A percentile compares a stretch with the other conserved stretches of the same genome.
Evolutionary conservation across 1,140 invertebrate genomes (phyloP).

Genomic region (Camponotus vicinus): DNA sequence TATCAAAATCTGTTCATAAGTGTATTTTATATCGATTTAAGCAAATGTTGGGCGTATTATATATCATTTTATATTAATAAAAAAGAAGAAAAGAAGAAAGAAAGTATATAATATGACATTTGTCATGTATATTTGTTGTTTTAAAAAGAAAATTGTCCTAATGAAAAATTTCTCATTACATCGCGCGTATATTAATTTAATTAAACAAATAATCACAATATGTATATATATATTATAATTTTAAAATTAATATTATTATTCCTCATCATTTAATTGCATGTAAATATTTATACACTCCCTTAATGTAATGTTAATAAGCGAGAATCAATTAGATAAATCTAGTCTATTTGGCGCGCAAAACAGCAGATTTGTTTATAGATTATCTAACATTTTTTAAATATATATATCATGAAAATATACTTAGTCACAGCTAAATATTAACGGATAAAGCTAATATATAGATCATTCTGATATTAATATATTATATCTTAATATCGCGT

Average conservation of each 20-base stretch:
- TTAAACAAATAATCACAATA: too few species aligned
- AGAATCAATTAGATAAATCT: background rate
- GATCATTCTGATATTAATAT: slow-evolving; percentile 22
- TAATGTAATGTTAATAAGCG: background rate
- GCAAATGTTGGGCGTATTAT: too few species aligned
- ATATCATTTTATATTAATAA: too few species aligned
- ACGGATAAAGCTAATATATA: background rate
- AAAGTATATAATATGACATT: too few species aligned
- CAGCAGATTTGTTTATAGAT: background rate
- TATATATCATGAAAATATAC: background rate
- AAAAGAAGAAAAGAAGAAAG: too few species aligned
- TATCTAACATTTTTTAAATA: background rate
- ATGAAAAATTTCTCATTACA: too few species aligned
- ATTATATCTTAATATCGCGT: background rate
- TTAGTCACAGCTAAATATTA: background rate
- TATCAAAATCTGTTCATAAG: too few species aligned
- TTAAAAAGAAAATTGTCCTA: too few species aligned
- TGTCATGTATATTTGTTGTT: too few species aligned
- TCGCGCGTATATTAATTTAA: too few species aligned
- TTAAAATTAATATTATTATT: background rate
- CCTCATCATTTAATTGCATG: background rate
- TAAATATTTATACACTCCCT: background rate
- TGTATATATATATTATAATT: too few species aligned
- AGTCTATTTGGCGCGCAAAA: background rate
- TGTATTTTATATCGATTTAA: too few species aligned